Percentiles rank a stretch among this genome's conserved stretches.
Evolutionary conservation across 64 coral and sea anemone genomes (phyloP).

Genomic region (Hydrozoanthus tunicans): DNA sequence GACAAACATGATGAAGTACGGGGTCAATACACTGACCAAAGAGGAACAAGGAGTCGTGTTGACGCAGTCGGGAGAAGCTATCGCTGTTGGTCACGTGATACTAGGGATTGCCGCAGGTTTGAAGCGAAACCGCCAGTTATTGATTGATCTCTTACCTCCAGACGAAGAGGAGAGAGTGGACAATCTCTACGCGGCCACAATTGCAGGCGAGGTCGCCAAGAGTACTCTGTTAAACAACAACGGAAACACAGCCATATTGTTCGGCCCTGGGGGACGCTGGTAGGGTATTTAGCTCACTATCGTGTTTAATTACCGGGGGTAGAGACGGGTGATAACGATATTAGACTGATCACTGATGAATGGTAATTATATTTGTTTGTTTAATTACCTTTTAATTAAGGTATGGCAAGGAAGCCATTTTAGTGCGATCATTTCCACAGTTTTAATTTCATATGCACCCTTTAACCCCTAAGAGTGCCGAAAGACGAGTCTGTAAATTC

Average conservation of each 20-base stretch:
- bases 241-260: conserved; percentile 15
- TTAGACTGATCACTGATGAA: too few species aligned
- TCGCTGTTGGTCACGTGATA: conserved; percentile 77
- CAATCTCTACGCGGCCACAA: conserved; percentile 80
- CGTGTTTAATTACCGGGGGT: too few species aligned
- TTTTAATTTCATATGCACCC: too few species aligned
- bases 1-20: conserved; percentile 60
- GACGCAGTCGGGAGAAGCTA: conserved; percentile 50
- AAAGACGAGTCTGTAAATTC: too few species aligned
- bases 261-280: conserved; percentile 80
- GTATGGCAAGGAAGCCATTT: too few species aligned
- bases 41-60: conserved; percentile 62
- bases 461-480: too few species aligned
- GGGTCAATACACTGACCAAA: not conserved
- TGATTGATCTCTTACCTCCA: conserved; percentile 39
- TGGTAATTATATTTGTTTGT: too few species aligned
- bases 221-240: conserved; percentile 68
- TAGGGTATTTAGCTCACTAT: not conserved
- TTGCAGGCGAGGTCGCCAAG: conserved; percentile 59
- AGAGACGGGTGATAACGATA: too few species aligned
- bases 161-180: conserved; percentile 63
- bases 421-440: too few species aligned
- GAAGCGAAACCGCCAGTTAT: conserved; percentile 53
- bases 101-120: conserved; percentile 69
- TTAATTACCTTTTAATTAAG: too few species aligned